A percentile compares a stretch with the other conserved stretches of the same genome.
Evolutionary conservation across 2,888 invertebrate species (phyloP).

Genomic region (Caenorhabditis sp.): DNA sequence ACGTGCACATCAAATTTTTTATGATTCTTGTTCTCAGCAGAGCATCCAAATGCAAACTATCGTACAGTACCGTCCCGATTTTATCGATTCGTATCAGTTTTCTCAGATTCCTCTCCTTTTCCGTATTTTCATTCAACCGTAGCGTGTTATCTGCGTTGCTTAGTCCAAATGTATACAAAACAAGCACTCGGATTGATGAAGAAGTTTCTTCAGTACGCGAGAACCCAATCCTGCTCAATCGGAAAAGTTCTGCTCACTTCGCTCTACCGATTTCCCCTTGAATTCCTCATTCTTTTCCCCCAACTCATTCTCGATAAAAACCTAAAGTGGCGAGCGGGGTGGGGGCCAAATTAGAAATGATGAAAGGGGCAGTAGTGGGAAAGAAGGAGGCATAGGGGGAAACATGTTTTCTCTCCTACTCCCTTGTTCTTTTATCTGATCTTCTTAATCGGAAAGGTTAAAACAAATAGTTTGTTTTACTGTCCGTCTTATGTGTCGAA

Average conservation of each 20-base stretch:
- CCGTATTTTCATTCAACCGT: slow-evolving; percentile 26
- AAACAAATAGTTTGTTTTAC: slow-evolving; percentile 49
- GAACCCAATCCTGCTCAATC: slow-evolving; percentile 29
- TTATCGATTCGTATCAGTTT: slow-evolving; percentile 17
- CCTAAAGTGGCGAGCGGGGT: slow-evolving; percentile 5
- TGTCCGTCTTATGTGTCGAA: slow-evolving; percentile 26
- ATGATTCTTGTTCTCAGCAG: slow-evolving; percentile 32
- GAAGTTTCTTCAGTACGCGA: too few species aligned
- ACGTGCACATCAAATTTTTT: slow-evolving; percentile 44
- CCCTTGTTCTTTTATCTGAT: slow-evolving; percentile 39
- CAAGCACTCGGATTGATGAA: neutral
- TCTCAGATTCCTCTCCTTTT: slow-evolving; percentile 4
- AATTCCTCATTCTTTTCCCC: neutral
- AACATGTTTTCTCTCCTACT: slow-evolving; percentile 34
- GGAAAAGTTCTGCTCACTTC: slow-evolving; percentile 9
- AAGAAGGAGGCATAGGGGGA: slow-evolving; percentile 7
- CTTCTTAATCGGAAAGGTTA: slow-evolving; percentile 44
- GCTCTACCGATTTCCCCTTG: slow-evolving; percentile 1
- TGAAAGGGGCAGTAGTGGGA: slow-evolving; percentile 30
- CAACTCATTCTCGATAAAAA: slow-evolving; percentile 25
- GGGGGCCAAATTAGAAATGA: slow-evolving; percentile 28
- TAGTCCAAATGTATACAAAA: slow-evolving; percentile 35
- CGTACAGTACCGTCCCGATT: slow-evolving; percentile 7
- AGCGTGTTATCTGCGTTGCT: slow-evolving; percentile 10
- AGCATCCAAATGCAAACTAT: slow-evolving; percentile 1